Conservation (phyloP, 2,888 invertebrate species). For the Cremastinae sp. region DNA sequence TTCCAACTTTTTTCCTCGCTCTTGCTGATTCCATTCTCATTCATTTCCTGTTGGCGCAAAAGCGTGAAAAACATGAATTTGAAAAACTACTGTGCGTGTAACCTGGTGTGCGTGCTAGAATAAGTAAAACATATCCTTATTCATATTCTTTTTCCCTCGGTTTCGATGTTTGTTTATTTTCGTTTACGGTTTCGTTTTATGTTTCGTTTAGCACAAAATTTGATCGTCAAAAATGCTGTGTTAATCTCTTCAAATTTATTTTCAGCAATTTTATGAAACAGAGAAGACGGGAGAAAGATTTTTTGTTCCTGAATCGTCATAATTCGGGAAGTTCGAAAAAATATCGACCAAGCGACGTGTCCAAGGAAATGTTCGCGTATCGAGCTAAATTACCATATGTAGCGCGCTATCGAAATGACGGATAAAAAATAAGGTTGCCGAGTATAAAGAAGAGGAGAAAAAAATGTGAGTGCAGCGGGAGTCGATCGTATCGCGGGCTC, state of each 20-base stretch:
- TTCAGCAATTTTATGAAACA: no score
- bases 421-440: background rate
- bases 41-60: background rate
- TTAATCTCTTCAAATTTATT: no score
- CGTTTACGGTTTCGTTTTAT: no score
- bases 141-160: no score
- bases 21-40: background rate
- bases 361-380: slow-evolving; percentile 24
- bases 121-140: no score
- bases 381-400: slow-evolving; percentile 51
- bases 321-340: background rate
- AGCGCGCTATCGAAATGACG: slow-evolving; percentile 21
- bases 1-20: slow-evolving; percentile 1
- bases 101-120: no score
- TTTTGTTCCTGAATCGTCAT: background rate
- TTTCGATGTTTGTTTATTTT: no score
- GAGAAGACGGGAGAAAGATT: background rate
- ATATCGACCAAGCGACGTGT: background rate
- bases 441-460: slow-evolving; percentile 21
- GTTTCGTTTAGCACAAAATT: no score
- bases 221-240: no score
- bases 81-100: background rate
- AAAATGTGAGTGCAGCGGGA: slow-evolving; percentile 49
- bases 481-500: slow-evolving; percentile 66
- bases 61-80: background rate